These are phyloP conservation scores for Gallinago undulata DNA, from an alignment of 2,113 vertebrate species.

Conservation along the genomic window DNA sequence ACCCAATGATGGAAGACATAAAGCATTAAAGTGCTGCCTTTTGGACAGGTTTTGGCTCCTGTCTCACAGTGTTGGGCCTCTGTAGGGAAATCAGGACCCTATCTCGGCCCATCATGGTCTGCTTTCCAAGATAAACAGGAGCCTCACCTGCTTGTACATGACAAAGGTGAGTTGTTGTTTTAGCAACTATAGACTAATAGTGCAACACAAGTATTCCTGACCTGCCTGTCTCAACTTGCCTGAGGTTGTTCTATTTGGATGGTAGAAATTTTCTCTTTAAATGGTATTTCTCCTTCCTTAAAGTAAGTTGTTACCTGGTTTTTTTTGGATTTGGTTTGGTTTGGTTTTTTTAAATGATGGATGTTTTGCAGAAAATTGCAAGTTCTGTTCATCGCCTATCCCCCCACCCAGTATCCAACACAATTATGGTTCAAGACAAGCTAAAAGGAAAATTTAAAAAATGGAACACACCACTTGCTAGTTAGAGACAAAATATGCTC, in stretches of 20 bases:
- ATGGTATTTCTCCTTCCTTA: background rate
- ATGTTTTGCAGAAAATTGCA: background rate
- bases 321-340: background rate
- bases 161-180: conserved; percentile 40
- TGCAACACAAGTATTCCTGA: background rate
- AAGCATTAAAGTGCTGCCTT: background rate
- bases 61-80: background rate
- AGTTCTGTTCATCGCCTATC: background rate
- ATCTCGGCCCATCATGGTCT: background rate
- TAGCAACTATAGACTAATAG: conserved; percentile 6
- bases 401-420: background rate
- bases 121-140: conserved; percentile 50
- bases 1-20: background rate
- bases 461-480: background rate
- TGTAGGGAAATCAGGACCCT: background rate
- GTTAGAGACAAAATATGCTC: background rate
- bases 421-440: background rate
- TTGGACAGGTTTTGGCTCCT: conserved; percentile 18
- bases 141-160: background rate
- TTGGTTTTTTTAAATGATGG: background rate
- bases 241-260: background rate
- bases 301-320: background rate
- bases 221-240: background rate
- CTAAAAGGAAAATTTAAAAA: background rate
- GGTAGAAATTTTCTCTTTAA: conserved; percentile 18